Evolutionary conservation across 2,888 invertebrate species (phyloP).

Genomic region (Embidobia sp.): DNA sequence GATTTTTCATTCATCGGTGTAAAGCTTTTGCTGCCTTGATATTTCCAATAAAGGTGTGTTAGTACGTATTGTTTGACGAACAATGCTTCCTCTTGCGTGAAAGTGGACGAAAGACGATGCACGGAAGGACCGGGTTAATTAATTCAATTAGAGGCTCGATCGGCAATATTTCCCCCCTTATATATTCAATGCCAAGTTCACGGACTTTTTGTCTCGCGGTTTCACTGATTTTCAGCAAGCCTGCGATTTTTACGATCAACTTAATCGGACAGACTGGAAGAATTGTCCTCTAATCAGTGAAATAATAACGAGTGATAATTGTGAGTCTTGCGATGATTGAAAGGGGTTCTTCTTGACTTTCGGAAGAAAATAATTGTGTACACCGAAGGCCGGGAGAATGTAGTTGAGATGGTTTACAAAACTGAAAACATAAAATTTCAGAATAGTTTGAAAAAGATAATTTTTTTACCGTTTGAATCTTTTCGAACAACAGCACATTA

Average conservation of each 20-base stretch:
- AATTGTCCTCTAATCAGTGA: constrained; percentile 8
- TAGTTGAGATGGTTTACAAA: too few relatives aligned
- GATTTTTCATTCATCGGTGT: neutral
- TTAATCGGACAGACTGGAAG: constrained; percentile 42
- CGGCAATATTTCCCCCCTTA: constrained; percentile 35
- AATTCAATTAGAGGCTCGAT: constrained; percentile 49
- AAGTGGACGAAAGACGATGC: constrained; percentile 36
- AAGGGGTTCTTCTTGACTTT: too few relatives aligned
- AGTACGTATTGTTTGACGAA: constrained; percentile 23
- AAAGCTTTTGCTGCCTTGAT: too few relatives aligned
- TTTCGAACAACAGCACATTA: too few relatives aligned
- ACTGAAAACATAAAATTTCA: too few relatives aligned
- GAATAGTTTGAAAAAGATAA: too few relatives aligned
- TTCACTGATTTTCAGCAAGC: constrained; percentile 35
- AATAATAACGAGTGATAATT: too few relatives aligned
- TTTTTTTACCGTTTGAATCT: too few relatives aligned
- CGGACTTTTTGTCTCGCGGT: constrained; percentile 21
- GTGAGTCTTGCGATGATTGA: too few relatives aligned
- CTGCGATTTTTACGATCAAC: constrained; percentile 29
- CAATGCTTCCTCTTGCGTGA: constrained; percentile 19
- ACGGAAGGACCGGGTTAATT: constrained; percentile 49
- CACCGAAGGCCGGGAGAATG: too few relatives aligned
- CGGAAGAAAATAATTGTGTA: too few relatives aligned
- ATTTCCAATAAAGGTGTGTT: constrained; percentile 2
- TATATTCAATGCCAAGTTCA: constrained; percentile 38